phyloP scores from a whole-genome alignment of 2,113 vertebrate genomes.

The Salvelinus fontinalis region DNA sequence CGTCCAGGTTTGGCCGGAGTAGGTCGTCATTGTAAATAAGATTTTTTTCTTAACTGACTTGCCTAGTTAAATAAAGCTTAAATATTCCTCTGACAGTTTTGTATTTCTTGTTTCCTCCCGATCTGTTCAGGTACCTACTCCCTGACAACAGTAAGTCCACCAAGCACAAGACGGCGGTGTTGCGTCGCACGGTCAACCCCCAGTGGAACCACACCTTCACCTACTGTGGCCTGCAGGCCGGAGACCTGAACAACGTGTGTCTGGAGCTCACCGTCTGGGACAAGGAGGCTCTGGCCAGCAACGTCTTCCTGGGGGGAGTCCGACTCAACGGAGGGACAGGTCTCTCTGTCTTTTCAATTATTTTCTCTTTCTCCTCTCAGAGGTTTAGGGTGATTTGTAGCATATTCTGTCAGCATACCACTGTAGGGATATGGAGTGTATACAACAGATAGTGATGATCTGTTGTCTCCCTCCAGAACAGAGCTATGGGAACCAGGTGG shows the following conservation, averaged over 20 bases:
- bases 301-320: slow-evolving; percentile 93
- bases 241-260: slow-evolving; percentile 87
- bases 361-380: too few species aligned
- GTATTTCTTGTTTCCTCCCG: background rate
- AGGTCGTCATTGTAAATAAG: too few species aligned
- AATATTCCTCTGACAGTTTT: background rate
- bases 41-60: too few species aligned
- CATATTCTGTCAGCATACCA: slow-evolving; percentile 85
- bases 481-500: slow-evolving; percentile 88
- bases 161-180: slow-evolving; percentile 93
- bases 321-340: slow-evolving; percentile 88
- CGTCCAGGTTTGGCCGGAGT: too few species aligned
- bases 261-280: slow-evolving; percentile 96
- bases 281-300: slow-evolving; percentile 93
- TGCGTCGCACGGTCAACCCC: slow-evolving; percentile 90
- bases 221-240: slow-evolving; percentile 85
- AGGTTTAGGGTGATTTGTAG: slow-evolving; percentile 59
- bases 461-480: slow-evolving; percentile 69
- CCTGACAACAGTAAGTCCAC: slow-evolving; percentile 93
- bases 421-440: slow-evolving; percentile 5
- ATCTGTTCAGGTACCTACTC: slow-evolving; percentile 83
- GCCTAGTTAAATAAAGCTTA: too few species aligned
- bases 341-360: slow-evolving; percentile 46
- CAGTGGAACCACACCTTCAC: slow-evolving; percentile 95
- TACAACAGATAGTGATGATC: slow-evolving; percentile 16